Evolutionary conservation across 2,888 invertebrate genomes (phyloP), one percentile per base, ranked within the genome.

Genomic region (Smittia sp.): DNA sequence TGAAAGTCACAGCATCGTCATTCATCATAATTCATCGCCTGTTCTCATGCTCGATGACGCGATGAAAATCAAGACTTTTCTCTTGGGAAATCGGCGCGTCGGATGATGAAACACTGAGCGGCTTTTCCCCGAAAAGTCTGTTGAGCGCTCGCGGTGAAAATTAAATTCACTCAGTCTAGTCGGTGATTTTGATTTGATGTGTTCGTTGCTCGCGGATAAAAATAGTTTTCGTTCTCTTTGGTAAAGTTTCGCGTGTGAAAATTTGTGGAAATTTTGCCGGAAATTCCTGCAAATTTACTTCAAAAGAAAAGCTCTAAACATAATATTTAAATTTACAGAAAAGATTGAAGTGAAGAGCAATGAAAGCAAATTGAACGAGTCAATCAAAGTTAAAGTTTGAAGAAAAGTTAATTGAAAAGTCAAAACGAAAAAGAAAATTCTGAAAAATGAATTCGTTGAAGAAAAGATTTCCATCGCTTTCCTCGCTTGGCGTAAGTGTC

Each of bases 401-500:
- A 39, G 52, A 46, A 46, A 46, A 15, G n/a, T 46, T 32, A 32
- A 32, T 32, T 32, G 58, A 18, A 58, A 18, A 58, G 18, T 22
- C 18, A 58, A 58, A 58, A 18, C 18, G 58, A 58, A 58, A 3
- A 70, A 54, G 18, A 54, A 25, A 52, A 11, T 15, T 13, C 15
- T 62, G 24, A 39, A 41, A 39, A 39, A 66, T 78, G 73, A 79
- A 79, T 75, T 77, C 78, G 73, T 80, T 85, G 77, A 85, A 84
- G 77, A 85, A 84, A 78, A 81, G 81, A 76, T 85, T 85, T 78
- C 84, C 85, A 74, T 85, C 85, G 74, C 79, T 85, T 76, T 83
- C 83, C 76, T 85, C 85, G 79, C 82, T 85, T 77, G 85, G 84
- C 78, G 83, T 85, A 81, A 84, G 84, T 82, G 74, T 27, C 15